Percentiles rank a stretch among this genome's conserved stretches.
phyloP scores from a whole-genome alignment of 2,113 vertebrate species.

The Oncorhynchus tshawytscha region DNA sequence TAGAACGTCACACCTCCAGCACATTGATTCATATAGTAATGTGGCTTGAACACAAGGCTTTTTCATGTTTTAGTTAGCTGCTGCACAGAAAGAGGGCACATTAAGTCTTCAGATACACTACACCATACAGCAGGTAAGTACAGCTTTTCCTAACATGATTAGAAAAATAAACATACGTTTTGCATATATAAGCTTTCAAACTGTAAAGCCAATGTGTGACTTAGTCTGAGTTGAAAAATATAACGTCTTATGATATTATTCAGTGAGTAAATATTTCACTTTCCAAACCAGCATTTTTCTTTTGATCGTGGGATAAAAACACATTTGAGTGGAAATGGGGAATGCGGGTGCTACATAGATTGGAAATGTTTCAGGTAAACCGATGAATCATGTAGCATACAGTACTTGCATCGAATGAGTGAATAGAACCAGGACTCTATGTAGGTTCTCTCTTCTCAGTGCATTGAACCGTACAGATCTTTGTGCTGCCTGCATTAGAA shows the following conservation, averaged over 20 bases:
- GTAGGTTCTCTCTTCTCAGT: constrained; percentile 35
- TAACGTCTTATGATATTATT: too few species aligned
- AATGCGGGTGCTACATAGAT: constrained; percentile 35
- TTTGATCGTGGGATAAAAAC: neutral
- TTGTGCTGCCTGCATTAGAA: constrained; percentile 26
- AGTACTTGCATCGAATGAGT: constrained; percentile 28
- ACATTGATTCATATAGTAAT: constrained; percentile 52
- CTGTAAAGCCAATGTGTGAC: constrained; percentile 18
- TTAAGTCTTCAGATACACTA: neutral
- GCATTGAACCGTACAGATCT: constrained; percentile 23
- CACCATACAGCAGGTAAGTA: neutral
- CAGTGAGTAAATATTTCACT: neutral
- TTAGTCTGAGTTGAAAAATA: too few species aligned
- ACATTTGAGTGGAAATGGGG: constrained; percentile 2
- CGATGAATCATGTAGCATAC: constrained; percentile 42
- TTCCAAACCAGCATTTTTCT: neutral
- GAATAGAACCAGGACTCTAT: constrained; percentile 46
- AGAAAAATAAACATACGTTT: constrained; percentile 10
- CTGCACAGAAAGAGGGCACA: neutral
- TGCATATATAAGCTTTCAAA: constrained; percentile 20
- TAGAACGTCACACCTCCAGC: constrained; percentile 18
- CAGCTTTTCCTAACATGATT: neutral
- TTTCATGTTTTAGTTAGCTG: constrained; percentile 21
- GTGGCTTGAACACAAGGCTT: constrained; percentile 22
- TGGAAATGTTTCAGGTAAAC: constrained; percentile 41